A percentile compares a stretch with the other conserved stretches of the same genome.
Evolutionary conservation across 1,140 invertebrate genomes (phyloP).

Genomic region (Philotrypesis tridentata): DNA sequence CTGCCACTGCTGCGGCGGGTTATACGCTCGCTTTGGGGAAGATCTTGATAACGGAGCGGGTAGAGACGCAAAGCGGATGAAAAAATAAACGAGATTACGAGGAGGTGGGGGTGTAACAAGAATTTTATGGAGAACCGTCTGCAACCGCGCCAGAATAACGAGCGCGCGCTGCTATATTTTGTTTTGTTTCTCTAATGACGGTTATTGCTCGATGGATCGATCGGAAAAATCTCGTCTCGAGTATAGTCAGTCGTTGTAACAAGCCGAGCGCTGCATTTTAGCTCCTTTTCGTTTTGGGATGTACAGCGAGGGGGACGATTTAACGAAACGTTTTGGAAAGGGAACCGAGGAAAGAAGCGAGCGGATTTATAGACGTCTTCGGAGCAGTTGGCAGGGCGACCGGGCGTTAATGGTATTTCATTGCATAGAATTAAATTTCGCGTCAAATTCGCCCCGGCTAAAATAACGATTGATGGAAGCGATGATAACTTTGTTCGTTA

Average conservation of each 20-base stretch:
- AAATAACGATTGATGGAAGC: slow-evolving; percentile 27
- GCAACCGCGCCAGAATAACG: background rate
- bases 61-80: too few species aligned
- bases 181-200: background rate
- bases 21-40: slow-evolving; percentile 20
- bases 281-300: background rate
- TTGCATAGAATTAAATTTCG: too few species aligned
- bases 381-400: background rate
- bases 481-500: background rate
- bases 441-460: slow-evolving; percentile 19
- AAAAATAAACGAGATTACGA: background rate
- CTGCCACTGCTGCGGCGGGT: background rate
- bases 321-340: slow-evolving; percentile 4
- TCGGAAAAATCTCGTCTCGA: background rate
- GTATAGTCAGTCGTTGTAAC: background rate
- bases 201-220: background rate
- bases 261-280: background rate
- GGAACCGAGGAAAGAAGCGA: background rate
- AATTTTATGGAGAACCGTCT: background rate
- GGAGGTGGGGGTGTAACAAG: slow-evolving; percentile 28
- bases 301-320: background rate
- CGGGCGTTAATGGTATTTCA: slow-evolving; percentile 24
- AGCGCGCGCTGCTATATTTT: background rate
- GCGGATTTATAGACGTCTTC: slow-evolving; percentile 2
- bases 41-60: background rate